These are phyloP conservation scores for Sturnira hondurensis DNA, from an alignment of 2,113 vertebrate genomes.

Conservation along the genomic window DNA sequence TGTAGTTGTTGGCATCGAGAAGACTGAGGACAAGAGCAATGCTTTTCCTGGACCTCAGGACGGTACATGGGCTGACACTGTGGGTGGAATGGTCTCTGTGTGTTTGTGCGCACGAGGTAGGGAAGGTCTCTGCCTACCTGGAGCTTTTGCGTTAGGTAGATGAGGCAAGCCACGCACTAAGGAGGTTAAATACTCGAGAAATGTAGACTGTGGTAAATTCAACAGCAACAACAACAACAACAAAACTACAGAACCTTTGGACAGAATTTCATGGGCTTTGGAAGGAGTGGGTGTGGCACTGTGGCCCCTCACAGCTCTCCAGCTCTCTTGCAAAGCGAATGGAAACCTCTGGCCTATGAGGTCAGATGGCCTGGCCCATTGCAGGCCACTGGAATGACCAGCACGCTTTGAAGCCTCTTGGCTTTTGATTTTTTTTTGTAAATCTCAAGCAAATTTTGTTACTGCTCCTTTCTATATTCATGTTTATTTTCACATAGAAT, in stretches of 20 bases:
- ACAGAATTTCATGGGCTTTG: not conserved
- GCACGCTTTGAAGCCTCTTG: not conserved
- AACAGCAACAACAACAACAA: no score
- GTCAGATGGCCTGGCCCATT: not conserved
- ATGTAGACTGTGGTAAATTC: not conserved
- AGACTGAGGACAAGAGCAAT: not conserved
- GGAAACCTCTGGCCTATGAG: not conserved
- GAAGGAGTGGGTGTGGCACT: not conserved
- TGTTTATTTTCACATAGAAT: not conserved
- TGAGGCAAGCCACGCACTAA: not conserved
- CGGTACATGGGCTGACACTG: accelerated
- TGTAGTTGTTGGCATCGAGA: not conserved
- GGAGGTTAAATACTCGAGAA: not conserved
- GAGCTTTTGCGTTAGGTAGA: not conserved
- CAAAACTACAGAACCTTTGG: not conserved
- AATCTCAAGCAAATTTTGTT: not conserved
- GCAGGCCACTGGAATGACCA: not conserved
- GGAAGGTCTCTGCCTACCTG: not conserved
- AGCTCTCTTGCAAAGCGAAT: not conserved
- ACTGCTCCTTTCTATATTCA: not conserved
- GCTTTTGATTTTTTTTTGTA: not conserved
- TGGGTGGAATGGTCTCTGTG: not conserved
- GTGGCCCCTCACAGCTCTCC: not conserved
- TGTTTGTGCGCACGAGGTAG: not conserved
- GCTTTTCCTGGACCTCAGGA: not conserved